These are phyloP conservation scores for Molorchus minor DNA, from an alignment of 2,888 invertebrate genomes.

Conservation along the genomic window DNA sequence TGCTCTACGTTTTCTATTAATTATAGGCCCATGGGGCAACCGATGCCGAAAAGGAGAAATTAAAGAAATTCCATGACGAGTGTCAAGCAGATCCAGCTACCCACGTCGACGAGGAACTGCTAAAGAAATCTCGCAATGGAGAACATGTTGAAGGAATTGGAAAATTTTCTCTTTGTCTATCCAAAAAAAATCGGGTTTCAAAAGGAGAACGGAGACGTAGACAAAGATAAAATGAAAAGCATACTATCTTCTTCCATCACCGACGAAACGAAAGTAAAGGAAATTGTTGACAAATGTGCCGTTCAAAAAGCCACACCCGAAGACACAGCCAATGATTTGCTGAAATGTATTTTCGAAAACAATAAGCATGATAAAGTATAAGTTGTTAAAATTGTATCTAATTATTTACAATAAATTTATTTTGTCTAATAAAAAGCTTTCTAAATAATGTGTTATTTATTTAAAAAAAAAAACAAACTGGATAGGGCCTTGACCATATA, in stretches of 20 bases:
- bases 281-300: background rate
- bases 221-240: background rate
- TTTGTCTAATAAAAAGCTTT: too few relatives aligned
- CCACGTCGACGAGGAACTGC: background rate
- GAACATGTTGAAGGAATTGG: background rate
- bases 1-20: too few relatives aligned
- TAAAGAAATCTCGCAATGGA: constrained; percentile 1
- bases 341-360: too few relatives aligned
- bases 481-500: too few relatives aligned
- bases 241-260: background rate
- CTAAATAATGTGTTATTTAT: too few relatives aligned
- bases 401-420: too few relatives aligned
- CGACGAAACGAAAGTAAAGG: background rate
- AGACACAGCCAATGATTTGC: background rate
- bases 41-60: background rate
- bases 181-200: background rate
- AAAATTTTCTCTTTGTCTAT: too few relatives aligned
- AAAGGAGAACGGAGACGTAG: background rate
- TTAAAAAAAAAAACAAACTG: too few relatives aligned
- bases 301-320: background rate
- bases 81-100: constrained; percentile 8
- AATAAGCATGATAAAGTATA: too few relatives aligned
- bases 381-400: too few relatives aligned
- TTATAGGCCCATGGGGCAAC: constrained; percentile 1
- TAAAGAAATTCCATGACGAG: background rate